A percentile compares a stretch with the other conserved stretches of the same genome.
phyloP scores from a whole-genome alignment of 1,140 invertebrate genomes.

The Micrasema minimum region DNA sequence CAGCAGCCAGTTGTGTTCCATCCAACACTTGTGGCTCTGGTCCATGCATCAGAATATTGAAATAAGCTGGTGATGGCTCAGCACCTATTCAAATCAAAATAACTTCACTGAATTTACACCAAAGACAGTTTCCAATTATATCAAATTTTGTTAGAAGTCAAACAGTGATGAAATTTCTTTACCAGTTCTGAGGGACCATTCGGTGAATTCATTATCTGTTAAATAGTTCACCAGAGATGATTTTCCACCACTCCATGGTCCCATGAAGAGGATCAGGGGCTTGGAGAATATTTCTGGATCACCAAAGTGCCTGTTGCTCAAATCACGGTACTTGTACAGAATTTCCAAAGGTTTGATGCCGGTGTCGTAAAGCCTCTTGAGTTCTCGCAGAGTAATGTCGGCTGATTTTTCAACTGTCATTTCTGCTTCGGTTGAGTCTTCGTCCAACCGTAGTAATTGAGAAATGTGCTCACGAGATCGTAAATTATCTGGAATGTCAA shows the following conservation, averaged over 20 bases:
- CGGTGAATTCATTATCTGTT: conserved; percentile 85
- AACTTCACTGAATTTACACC: conserved; percentile 39
- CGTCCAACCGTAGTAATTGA: conserved; percentile 82
- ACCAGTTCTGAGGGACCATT: conserved; percentile 88
- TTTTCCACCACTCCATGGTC: conserved; percentile 95
- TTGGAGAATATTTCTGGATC: conserved; percentile 96
- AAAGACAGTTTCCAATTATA: conserved; percentile 39
- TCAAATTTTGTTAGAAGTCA: not conserved
- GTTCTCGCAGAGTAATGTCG: conserved; percentile 82
- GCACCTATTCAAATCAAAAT: conserved; percentile 73
- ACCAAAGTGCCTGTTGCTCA: conserved; percentile 92
- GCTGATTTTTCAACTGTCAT: conserved; percentile 77
- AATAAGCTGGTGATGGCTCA: conserved; percentile 92
- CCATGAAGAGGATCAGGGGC: conserved; percentile 92
- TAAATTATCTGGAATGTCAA: conserved; percentile 79
- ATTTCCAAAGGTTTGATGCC: conserved; percentile 91
- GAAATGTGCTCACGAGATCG: conserved; percentile 83
- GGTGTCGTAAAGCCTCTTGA: conserved; percentile 88
- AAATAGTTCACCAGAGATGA: conserved; percentile 95
- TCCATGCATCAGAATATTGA: conserved; percentile 92
- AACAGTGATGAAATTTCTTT: conserved; percentile 52
- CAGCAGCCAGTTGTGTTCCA: conserved; percentile 91
- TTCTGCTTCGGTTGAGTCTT: conserved; percentile 78
- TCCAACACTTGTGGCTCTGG: conserved; percentile 86
- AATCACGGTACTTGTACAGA: conserved; percentile 90